phyloP scores from a whole-genome alignment of 1,140 invertebrate genomes.

The Conus ventricosus region DNA sequence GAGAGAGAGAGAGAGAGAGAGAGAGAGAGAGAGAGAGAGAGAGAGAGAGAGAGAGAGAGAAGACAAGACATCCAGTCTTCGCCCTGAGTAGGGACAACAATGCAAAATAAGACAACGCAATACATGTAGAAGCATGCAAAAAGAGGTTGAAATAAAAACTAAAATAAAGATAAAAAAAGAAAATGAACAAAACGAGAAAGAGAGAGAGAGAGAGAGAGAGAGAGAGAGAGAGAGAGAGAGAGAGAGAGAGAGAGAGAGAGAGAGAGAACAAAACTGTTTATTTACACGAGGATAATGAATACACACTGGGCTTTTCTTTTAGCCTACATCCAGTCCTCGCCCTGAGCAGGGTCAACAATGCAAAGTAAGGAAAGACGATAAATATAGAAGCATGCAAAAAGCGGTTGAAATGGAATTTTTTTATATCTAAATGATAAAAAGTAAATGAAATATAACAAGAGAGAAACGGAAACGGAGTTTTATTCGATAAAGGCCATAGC shows the following conservation, averaged over 20 bases:
- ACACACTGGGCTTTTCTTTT: too few species aligned
- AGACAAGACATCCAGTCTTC: not conserved
- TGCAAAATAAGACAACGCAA: not conserved
- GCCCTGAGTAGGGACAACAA: not conserved
- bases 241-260: conserved; percentile 15
- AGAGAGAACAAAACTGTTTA: not conserved
- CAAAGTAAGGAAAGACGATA: too few species aligned
- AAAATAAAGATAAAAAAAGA: not conserved
- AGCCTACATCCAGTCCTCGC: too few species aligned
- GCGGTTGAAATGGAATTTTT: not conserved
- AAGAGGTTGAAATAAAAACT: not conserved
- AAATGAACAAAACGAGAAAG: not conserved
- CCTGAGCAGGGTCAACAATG: too few species aligned
- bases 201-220: conserved; percentile 26
- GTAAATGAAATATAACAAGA: not conserved
- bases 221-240: conserved; percentile 20
- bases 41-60: too few species aligned
- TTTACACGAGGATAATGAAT: too few species aligned
- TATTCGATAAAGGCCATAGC: not conserved
- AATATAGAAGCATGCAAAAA: too few species aligned
- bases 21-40: too few species aligned
- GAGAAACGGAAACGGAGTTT: not conserved
- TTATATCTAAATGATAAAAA: not conserved
- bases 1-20: too few species aligned
- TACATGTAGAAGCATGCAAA: not conserved